Conservation (phyloP, 2,888 invertebrate species). For the Drosophila rellima region DNA sequence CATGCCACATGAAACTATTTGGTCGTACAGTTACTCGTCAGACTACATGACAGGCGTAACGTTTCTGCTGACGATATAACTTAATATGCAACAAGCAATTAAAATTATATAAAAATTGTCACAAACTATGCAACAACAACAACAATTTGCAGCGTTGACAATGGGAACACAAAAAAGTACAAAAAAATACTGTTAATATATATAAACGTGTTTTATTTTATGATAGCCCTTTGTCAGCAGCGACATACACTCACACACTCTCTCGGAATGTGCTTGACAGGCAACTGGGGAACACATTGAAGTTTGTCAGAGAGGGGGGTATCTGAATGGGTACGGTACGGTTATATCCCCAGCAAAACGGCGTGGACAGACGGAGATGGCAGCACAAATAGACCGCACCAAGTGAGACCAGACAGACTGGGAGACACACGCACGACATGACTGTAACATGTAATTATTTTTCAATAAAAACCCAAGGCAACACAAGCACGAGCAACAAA, state of each 20-base stretch:
- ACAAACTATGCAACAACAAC: conserved; percentile 58
- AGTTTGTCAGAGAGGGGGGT: neutral
- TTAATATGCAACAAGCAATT: conserved; percentile 77
- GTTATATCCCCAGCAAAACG: conserved; percentile 26
- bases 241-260: conserved; percentile 37
- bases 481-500: conserved; percentile 55
- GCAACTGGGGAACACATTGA: conserved; percentile 43
- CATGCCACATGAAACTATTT: conserved; percentile 5
- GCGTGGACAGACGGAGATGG: conserved; percentile 34
- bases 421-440: conserved; percentile 72
- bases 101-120: conserved; percentile 77
- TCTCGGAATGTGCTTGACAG: conserved; percentile 63
- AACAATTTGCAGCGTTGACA: conserved; percentile 48
- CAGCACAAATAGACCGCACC: conserved; percentile 74
- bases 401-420: conserved; percentile 59
- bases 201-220: conserved; percentile 77
- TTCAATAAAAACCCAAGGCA: conserved; percentile 79
- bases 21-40: conserved; percentile 15
- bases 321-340: conserved; percentile 4
- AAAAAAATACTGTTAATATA: conserved; percentile 58
- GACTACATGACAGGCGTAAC: conserved; percentile 31
- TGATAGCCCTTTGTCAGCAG: conserved; percentile 77
- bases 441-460: conserved; percentile 81
- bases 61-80: conserved; percentile 70
- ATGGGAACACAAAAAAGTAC: conserved; percentile 22